Base-by-base conservation (phyloP, 2,113 vertebrate species). In the Cichladusa arquata region DNA sequence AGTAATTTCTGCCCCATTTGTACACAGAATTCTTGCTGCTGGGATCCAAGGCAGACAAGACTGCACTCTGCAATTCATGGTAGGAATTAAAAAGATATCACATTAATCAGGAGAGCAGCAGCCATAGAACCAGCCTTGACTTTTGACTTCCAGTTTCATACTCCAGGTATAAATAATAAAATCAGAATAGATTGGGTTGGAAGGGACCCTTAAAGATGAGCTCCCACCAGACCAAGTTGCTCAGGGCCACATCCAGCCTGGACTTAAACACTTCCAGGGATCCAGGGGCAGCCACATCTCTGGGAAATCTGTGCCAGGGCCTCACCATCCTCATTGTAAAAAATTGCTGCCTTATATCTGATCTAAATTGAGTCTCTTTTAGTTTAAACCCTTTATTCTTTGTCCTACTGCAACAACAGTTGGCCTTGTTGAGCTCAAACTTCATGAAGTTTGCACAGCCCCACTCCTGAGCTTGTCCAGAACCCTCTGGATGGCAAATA, bases 321-420 rank as follows among this genome's bases (percentile, higher is more conserved):
- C 4, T 36, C 14, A 14, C 6, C 38, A n/a, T 8, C 28, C 10
- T 20, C 24, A 25, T 1, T 29, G 53, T 51, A 66, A 73, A 73
- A 42, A 42, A 22, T 4, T 1, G 20, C 11, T 38, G 1, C 38
- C 23, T 29, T 53, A 2, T 45, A 45, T 17, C 19, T 6, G 2
- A 44, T 20, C 10, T 38, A 45, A 81, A 53, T 20, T 11, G 19
- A 36, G 3, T 45, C 8, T 47, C 23, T 53, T 81, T 53, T 19
- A 15, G 1, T 42, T 69, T 31, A 61, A 61, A 42, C 31, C 5
- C 40, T 12, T 45, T 69, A 9, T 13, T 40, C 15, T 16, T 50
- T 74, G 19, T 70, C 44, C n/a, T 78, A 1, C 25, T 6, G 5
- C 60, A 73, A 64, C 20, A 74, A 19, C 31, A 26, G 8, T 47